A percentile compares a stretch with the other conserved stretches of the same genome.
phyloP scores from a whole-genome alignment of 2,888 invertebrate species.

The Mythimna vitellina region DNA sequence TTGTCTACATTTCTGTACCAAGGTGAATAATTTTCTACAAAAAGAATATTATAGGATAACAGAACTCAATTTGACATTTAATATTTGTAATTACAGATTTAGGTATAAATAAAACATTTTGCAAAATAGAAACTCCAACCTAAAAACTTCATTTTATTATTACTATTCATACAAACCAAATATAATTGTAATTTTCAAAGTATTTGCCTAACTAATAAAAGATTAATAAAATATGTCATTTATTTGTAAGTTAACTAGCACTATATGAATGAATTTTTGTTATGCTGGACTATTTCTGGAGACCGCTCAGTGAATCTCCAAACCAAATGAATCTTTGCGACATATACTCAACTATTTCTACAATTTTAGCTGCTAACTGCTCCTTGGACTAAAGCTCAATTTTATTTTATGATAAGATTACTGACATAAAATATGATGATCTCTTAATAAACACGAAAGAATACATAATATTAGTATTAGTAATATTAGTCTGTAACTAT shows the following conservation, averaged over 20 bases:
- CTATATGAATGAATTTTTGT: background rate
- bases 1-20: background rate
- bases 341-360: background rate
- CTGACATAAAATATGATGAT: background rate
- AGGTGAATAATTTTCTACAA: conserved; percentile 1
- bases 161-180: background rate
- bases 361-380: background rate
- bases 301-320: background rate
- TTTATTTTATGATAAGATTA: conserved; percentile 28
- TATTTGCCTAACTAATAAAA: background rate
- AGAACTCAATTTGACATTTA: background rate
- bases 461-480: background rate
- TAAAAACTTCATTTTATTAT: background rate
- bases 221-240: background rate
- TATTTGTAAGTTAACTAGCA: background rate
- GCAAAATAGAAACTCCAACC: conserved; percentile 11
- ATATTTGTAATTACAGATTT: background rate
- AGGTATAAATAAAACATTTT: background rate
- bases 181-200: background rate
- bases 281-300: conserved; percentile 16
- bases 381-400: conserved; percentile 19
- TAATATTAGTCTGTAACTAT: background rate
- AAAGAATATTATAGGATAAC: background rate
- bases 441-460: background rate
- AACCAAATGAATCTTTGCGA: background rate